A percentile compares a stretch with the other conserved stretches of the same genome.
Conservation (phyloP, 64 coral and sea anemone species). For the Montipora capricornis region DNA sequence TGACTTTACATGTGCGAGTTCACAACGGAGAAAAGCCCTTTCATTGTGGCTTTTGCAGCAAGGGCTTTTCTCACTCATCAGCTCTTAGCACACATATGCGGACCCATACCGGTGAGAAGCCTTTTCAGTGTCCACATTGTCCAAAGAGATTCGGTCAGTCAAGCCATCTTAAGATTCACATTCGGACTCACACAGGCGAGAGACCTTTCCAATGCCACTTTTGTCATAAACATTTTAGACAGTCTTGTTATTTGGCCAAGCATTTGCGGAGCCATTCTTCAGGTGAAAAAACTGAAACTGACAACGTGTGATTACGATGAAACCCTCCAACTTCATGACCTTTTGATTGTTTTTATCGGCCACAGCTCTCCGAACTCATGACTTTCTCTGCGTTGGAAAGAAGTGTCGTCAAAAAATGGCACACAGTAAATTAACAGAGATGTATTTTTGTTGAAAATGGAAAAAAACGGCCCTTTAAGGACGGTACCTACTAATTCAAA, state of each 20-base stretch:
- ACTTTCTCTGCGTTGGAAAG: too few species aligned
- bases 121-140: conserved; percentile 40
- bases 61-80: conserved; percentile 53
- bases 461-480: too few species aligned
- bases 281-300: background rate
- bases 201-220: conserved; percentile 37
- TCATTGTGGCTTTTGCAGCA: conserved; percentile 63
- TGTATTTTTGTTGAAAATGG: too few species aligned
- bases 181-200: conserved; percentile 34
- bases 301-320: background rate
- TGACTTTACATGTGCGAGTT: conserved; percentile 61
- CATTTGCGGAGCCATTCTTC: conserved; percentile 14
- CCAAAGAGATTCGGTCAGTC: conserved; percentile 53
- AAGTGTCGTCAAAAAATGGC: too few species aligned
- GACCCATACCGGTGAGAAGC: conserved; percentile 56
- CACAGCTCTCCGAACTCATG: too few species aligned
- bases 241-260: conserved; percentile 31
- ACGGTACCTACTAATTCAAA: too few species aligned
- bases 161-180: conserved; percentile 41
- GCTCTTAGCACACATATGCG: conserved; percentile 53
- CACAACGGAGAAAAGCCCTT: conserved; percentile 74
- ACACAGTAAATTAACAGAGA: too few species aligned
- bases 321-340: too few species aligned
- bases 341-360: too few species aligned
- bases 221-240: conserved; percentile 27